These are phyloP conservation scores for Boloria selene DNA, from an alignment of 2,888 invertebrate genomes.

Conservation along the genomic window DNA sequence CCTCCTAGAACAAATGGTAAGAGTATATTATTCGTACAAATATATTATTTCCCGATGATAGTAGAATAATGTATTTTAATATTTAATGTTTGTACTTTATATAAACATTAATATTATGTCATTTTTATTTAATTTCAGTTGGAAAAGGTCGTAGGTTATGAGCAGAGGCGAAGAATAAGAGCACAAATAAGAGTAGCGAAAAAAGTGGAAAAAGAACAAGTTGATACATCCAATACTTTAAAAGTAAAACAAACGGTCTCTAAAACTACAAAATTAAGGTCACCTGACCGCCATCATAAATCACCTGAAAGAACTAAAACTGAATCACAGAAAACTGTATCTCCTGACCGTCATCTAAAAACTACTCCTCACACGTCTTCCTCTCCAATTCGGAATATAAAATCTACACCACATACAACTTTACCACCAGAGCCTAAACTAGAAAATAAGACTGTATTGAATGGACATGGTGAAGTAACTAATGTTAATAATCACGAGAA, in stretches of 20 bases:
- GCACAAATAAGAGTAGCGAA: slow-evolving; percentile 89
- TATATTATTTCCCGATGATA: no score
- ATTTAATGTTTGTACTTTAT: not conserved
- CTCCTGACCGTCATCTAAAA: slow-evolving; percentile 51
- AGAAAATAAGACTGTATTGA: slow-evolving; percentile 49
- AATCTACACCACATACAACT: slow-evolving; percentile 32
- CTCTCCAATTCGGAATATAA: slow-evolving; percentile 47
- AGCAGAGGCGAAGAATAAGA: slow-evolving; percentile 88
- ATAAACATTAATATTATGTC: not conserved
- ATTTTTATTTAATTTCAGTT: slow-evolving; percentile 75
- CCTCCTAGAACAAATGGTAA: slow-evolving; percentile 87
- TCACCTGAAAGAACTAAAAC: slow-evolving; percentile 55
- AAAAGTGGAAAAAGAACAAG: slow-evolving; percentile 68
- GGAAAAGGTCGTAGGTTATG: slow-evolving; percentile 89
- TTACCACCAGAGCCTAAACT: slow-evolving; percentile 36
- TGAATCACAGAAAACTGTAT: slow-evolving; percentile 47
- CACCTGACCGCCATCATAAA: slow-evolving; percentile 51
- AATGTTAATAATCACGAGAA: slow-evolving; percentile 46
- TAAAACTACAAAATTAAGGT: slow-evolving; percentile 48
- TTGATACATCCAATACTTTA: slow-evolving; percentile 49
- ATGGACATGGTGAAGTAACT: slow-evolving; percentile 59
- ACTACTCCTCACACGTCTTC: slow-evolving; percentile 37
- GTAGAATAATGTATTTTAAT: not conserved
- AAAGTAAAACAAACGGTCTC: slow-evolving; percentile 53
- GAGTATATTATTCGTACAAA: slow-evolving; percentile 37